Evolutionary conservation across 2,797 vertebrate species (phyloP).

Genomic region (Garrulus glandarius): DNA sequence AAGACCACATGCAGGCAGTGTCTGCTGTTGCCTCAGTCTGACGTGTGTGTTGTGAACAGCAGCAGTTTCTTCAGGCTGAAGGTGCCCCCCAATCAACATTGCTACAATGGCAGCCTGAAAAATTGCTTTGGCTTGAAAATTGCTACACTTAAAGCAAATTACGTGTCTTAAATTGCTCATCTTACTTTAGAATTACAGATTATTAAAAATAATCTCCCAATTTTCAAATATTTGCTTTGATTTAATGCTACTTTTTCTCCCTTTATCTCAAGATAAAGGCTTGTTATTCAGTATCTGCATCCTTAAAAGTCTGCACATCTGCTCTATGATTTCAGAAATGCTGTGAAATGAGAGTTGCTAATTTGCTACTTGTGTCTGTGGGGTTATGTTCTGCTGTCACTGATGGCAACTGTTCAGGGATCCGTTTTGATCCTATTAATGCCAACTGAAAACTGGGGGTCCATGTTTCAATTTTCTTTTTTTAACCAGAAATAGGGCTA

Average conservation of each 20-base stretch:
- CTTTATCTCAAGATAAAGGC: background rate
- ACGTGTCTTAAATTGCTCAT: background rate
- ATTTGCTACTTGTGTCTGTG: background rate
- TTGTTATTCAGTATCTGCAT: background rate
- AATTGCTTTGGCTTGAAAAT: background rate
- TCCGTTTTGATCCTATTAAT: background rate
- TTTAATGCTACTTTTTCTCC: background rate
- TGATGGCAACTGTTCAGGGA: background rate
- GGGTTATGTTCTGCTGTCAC: background rate
- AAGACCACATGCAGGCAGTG: fast-evolving
- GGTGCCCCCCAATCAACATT: background rate
- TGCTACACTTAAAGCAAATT: background rate
- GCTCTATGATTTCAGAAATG: background rate
- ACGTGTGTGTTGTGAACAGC: background rate
- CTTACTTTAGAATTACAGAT: background rate
- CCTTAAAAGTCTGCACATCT: background rate
- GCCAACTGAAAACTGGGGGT: background rate
- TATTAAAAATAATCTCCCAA: background rate
- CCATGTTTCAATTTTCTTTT: background rate
- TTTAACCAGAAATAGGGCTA: background rate
- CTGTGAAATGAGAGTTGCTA: background rate
- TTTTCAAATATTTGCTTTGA: background rate
- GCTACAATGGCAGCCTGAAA: background rate
- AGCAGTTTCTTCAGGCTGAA: background rate
- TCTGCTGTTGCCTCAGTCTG: fast-evolving